Percentiles rank a stretch among this genome's conserved stretches.
Conservation (phyloP, 92 coral and sea anemone genomes). For the Bergia puertoricense region DNA sequence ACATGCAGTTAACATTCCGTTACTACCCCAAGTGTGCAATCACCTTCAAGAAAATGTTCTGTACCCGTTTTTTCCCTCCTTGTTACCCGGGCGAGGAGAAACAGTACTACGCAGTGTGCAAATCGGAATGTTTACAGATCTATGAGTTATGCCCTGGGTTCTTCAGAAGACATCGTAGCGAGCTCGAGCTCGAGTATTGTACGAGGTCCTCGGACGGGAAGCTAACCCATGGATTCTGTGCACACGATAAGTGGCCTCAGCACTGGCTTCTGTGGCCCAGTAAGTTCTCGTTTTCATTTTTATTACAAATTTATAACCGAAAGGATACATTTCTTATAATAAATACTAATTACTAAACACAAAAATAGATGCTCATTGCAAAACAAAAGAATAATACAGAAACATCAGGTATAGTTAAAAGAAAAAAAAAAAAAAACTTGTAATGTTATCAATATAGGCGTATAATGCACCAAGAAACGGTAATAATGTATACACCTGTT, state of each 20-base stretch:
- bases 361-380: no score
- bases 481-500: no score
- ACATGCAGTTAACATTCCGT: constrained; percentile 31
- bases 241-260: constrained; percentile 31
- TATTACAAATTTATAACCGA: no score
- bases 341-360: no score
- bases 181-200: constrained; percentile 2
- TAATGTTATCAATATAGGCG: no score
- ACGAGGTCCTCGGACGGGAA: constrained; percentile 16
- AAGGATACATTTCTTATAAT: no score
- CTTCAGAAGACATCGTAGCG: constrained; percentile 7
- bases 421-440: no score
- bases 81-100: constrained; percentile 25
- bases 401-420: no score
- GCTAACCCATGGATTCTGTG: constrained; percentile 5
- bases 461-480: no score
- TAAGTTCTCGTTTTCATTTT: background rate
- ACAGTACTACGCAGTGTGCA: constrained; percentile 13
- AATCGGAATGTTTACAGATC: constrained; percentile 14
- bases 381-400: no score
- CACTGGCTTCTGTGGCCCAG: constrained; percentile 40
- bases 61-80: constrained; percentile 25
- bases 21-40: constrained; percentile 18
- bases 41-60: background rate
- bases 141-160: constrained; percentile 27